Evolutionary conservation across 2,888 invertebrate species (phyloP), one percentile per base, ranked within the genome.

Genomic region (Aromia moschata): DNA sequence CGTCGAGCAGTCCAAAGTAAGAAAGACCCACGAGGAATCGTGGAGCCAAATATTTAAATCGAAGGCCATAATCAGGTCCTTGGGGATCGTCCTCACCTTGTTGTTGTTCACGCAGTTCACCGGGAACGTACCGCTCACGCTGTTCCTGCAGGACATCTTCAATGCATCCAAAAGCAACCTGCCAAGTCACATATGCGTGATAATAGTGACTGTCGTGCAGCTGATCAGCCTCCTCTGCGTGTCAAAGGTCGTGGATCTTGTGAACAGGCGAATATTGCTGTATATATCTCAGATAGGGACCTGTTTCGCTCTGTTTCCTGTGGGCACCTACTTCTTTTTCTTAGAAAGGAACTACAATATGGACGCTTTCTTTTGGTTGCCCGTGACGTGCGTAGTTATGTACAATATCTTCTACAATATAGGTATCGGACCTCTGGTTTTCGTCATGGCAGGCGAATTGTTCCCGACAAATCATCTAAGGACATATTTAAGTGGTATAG

Each of bases 361-460:
- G 33, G 73, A 77, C 0, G 77, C 70, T n/a, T 82, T 91, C 43
- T 77, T 84, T 0, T 91, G 89, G 86, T 77, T 93, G 33, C 93
- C 93, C 0, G 84, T 93, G 9, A 76, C 86, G 3, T 86, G 90
- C 0, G 78, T 93, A 41, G 83, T 92, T 0, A 67, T 89, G 14
- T 93, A 88, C 81, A 89, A 91, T 60, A 80, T 88, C 53, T 85
- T 88, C 0, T 93, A 91, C 80, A 89, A 90, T 65, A 2, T 73
- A 81, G 86, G 87, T 1, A 85, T 89, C 47, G 92, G 94, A 2
- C 89, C 92, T 0, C 76, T 92, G 30, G 89, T 91, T 0, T 92
- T 92, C 92, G 89, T 91, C 0, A 86, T 93, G 30, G 86, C 92
- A 84, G 89, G 90, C 1, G 93, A 93, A 78, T 85, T 93, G 79